Evolutionary conservation across 2,113 vertebrate genomes (phyloP), one percentile per base, ranked within the genome.

Genomic region (Chauna torquata): DNA sequence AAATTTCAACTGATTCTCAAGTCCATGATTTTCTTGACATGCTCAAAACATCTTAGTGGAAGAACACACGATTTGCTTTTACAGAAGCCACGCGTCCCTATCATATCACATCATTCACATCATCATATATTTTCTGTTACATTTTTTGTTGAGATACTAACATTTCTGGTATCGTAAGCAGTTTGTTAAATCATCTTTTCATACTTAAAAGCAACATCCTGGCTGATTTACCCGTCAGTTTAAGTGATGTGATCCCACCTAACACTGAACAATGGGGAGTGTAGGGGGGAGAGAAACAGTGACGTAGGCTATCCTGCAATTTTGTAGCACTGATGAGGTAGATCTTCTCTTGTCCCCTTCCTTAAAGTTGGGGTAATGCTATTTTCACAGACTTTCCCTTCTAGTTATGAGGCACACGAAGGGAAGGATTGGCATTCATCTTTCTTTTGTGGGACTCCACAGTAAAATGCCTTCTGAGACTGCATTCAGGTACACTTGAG

Each of bases 1-100:
- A 89, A 86, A 96, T 94, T 92, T 91, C 65, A 91, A 65, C 77
- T 68, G 57, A 85, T 94, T 96, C 64, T 71, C 55, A 89, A 94
- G 84, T 76, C 88, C 22, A 6, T 69, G 70, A 92, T 96, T 95
- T 90, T 89, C 80, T 75, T 87, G 94, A 94, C 91, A 72, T 68
- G 77, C 80, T 94, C 69, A 75, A 86, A 96, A 78, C 65, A 82
- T 93, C 69, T 84, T 32, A 79, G 82, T 36, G 59, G n/a, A 81
- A 59, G 22, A 86, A 50, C 69, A 75, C 42, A 83, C 10, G 14
- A 92, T 86, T 90, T 91, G 79, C 69, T 75, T 92, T 91, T 89
- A 94, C 88, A 91, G 90, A 82, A 91, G 80, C 77, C 90, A 86
- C 77, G 62, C 78, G 77, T 70, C 18, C 36, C 80, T 47, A 79